Percentiles rank a stretch among this genome's conserved stretches.
These are phyloP conservation scores for Bimastos eiseni DNA, from an alignment of 2,888 invertebrate species.

Conservation along the genomic window DNA sequence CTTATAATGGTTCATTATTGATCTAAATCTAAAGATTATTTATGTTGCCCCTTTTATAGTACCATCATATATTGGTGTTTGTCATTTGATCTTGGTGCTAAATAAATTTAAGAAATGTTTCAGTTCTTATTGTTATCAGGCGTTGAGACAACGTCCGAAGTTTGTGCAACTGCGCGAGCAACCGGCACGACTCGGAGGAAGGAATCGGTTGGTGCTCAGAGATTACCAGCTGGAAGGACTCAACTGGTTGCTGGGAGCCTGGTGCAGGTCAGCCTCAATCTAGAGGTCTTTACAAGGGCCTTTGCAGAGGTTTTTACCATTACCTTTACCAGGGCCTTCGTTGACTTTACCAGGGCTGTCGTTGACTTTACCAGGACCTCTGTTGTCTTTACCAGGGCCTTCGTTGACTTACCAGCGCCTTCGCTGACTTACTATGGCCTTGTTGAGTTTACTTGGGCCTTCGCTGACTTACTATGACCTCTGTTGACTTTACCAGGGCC, in stretches of 20 bases:
- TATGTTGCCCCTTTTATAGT: background rate
- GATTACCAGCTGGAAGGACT: constrained; percentile 99
- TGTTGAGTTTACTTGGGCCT: too few relatives aligned
- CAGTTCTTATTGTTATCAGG: constrained; percentile 45
- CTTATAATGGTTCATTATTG: too few relatives aligned
- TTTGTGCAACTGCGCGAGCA: constrained; percentile 87
- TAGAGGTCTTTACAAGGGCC: background rate
- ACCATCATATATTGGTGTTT: background rate
- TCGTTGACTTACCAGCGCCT: background rate
- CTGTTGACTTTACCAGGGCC: too few relatives aligned
- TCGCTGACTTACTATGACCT: too few relatives aligned
- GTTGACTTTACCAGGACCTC: too few relatives aligned
- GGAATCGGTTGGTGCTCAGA: constrained; percentile 74
- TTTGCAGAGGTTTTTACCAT: too few relatives aligned
- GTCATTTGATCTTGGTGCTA: background rate
- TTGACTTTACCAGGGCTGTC: too few relatives aligned
- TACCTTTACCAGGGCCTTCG: background rate
- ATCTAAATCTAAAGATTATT: too few relatives aligned
- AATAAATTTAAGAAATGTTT: background rate
- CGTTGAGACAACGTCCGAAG: constrained; percentile 79
- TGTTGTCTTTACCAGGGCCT: background rate
- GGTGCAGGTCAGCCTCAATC: constrained; percentile 77
- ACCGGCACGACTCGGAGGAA: constrained; percentile 80
- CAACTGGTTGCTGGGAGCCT: constrained; percentile 97
- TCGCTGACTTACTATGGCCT: background rate